Evolutionary conservation across 1,140 invertebrate species (phyloP).

Genomic region (Euwallacea similis): DNA sequence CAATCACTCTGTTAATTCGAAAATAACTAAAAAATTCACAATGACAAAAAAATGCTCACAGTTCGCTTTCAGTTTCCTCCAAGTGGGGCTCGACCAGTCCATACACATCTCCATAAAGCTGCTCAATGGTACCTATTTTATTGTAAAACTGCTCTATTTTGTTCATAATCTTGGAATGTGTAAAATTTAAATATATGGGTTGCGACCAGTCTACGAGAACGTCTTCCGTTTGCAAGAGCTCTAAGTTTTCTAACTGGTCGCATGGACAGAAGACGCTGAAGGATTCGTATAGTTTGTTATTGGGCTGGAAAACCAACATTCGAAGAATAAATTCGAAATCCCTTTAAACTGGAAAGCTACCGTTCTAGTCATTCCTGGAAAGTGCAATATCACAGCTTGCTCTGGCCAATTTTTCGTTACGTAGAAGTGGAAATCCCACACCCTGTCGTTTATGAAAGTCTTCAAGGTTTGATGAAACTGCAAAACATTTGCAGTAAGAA

Average conservation of each 20-base stretch:
- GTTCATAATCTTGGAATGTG: slow-evolving; percentile 74
- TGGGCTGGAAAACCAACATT: slow-evolving; percentile 61
- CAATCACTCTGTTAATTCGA: slow-evolving; percentile 57
- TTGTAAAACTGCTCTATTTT: slow-evolving; percentile 69
- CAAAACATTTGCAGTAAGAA: slow-evolving; percentile 46
- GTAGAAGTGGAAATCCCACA: slow-evolving; percentile 88
- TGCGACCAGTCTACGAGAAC: slow-evolving; percentile 74
- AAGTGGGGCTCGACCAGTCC: slow-evolving; percentile 46
- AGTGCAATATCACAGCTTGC: slow-evolving; percentile 78
- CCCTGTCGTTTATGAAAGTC: slow-evolving; percentile 80
- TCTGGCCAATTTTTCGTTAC: slow-evolving; percentile 82
- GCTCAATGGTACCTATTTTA: slow-evolving; percentile 67
- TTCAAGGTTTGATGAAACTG: slow-evolving; percentile 86
- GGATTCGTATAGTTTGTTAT: slow-evolving; percentile 75
- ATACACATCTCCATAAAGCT: slow-evolving; percentile 76
- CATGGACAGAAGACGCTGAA: slow-evolving; percentile 80
- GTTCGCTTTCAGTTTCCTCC: slow-evolving; percentile 12
- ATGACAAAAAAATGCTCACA: neutral
- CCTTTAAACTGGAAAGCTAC: slow-evolving; percentile 56
- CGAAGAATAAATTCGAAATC: neutral
- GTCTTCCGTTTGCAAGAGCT: slow-evolving; percentile 71
- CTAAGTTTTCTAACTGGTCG: slow-evolving; percentile 68
- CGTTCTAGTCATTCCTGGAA: slow-evolving; percentile 81
- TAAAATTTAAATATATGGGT: slow-evolving; percentile 81
- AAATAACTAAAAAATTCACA: neutral